Percentiles rank a stretch among this genome's conserved stretches.
Evolutionary conservation across 2,113 vertebrate species (phyloP).

Genomic region (Zosterops japonicus): DNA sequence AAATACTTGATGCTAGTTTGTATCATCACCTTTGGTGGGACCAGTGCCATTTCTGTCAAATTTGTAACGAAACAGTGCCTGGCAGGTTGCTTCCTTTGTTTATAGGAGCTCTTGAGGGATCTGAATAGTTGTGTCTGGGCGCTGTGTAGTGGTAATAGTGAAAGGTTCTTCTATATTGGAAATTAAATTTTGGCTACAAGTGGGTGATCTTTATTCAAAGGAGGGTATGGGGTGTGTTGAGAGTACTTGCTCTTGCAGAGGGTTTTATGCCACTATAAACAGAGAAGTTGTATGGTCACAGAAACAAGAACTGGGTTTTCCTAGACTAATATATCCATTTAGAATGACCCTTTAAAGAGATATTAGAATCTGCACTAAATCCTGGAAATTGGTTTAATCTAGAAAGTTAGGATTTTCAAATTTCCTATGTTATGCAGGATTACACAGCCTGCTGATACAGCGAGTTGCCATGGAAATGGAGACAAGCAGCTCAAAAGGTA

Average conservation of each 20-base stretch:
- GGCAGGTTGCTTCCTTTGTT: neutral
- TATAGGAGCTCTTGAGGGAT: neutral
- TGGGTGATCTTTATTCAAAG: neutral
- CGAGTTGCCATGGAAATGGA: neutral
- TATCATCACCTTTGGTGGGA: neutral
- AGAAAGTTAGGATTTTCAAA: slow-evolving; percentile 19
- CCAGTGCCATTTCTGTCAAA: neutral
- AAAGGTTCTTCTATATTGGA: neutral
- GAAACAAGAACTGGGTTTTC: neutral
- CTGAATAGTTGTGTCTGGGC: neutral
- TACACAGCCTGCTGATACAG: neutral
- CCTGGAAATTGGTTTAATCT: neutral
- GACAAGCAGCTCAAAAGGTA: slow-evolving; percentile 13
- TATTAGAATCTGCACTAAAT: neutral
- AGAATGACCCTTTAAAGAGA: neutral
- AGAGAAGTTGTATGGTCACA: neutral
- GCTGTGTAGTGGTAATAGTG: neutral
- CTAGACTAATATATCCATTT: neutral
- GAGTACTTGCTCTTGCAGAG: neutral
- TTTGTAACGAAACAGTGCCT: neutral
- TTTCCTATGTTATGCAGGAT: slow-evolving; percentile 28
- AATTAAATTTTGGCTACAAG: neutral
- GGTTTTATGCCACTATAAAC: neutral
- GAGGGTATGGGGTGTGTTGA: neutral
- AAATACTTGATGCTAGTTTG: neutral